Evolutionary conservation across 1,140 invertebrate species (phyloP), one percentile per base, ranked within the genome.

Genomic region (Euglossa dilemma): DNA sequence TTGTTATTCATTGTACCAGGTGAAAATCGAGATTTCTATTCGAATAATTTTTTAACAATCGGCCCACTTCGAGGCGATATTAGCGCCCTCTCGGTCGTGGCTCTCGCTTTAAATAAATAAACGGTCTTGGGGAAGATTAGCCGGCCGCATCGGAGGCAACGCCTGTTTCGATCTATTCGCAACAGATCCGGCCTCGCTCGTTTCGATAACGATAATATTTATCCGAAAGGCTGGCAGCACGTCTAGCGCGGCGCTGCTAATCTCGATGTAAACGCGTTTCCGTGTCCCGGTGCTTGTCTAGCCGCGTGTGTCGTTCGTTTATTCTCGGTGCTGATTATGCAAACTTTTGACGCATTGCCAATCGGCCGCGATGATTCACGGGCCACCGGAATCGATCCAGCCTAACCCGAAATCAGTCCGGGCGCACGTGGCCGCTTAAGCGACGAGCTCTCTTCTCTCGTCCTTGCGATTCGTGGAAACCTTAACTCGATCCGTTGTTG

Each of bases 321-420:
- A 88, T 88, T 88, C 76, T 83, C 74, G 78, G 80, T 61, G 54
- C 56, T 57, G 83, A 88, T 88, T 88, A 87, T 88, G 78, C 87
- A 88, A 88, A 88, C 83, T 71, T 71, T 70, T 87, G 87, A 87
- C 78, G 69, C 64, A 54, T 18, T 82, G 87, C 87, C 87, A 88
- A 71, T 64, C 78, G 61, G 59, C 36, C 28, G 47, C 43, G 73
- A 50, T 87, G 85, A 87, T 83, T 87, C 81, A 82, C 72, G 20
- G 8, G 2, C 18, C 20, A 23, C n/a, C n/a, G n/a, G 63, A 47
- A 66, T 57, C 36, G 73, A 73, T 67, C 36, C 57, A n/a, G 4
- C 36, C n/a, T 4, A 54, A n/a, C 59, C 63, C 25, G 43, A 82
- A 67, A 67, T 82, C 61, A 67, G 72, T 25, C n/a, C n/a, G 52